Evolutionary conservation across 1,140 invertebrate genomes (phyloP).

Genomic region (Drosophila elegans): DNA sequence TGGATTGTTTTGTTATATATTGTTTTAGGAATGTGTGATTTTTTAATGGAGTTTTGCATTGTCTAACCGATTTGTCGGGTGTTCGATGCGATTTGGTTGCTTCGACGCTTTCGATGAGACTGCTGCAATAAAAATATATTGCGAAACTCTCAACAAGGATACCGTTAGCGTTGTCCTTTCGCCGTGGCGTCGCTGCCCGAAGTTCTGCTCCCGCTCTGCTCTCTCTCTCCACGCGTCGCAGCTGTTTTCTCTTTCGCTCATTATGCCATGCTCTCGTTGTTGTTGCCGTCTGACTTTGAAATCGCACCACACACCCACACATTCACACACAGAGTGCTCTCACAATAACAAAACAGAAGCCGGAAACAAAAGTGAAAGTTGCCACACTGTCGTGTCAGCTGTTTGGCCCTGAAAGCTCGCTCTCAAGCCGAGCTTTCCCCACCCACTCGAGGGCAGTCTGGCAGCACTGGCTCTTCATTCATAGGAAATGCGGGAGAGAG

Average conservation of each 20-base stretch:
- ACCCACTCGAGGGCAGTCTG: background rate
- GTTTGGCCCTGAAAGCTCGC: conserved; percentile 16
- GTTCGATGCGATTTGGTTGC: conserved; percentile 62
- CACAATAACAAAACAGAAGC: conserved; percentile 65
- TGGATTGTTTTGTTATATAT: background rate
- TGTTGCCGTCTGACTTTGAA: conserved; percentile 77
- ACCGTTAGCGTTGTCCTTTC: conserved; percentile 65
- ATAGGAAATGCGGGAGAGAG: conserved; percentile 24
- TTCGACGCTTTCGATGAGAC: conserved; percentile 77
- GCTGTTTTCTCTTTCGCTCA: conserved; percentile 64
- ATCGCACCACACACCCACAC: conserved; percentile 52
- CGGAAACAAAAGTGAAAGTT: conserved; percentile 73
- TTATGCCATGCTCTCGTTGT: conserved; percentile 43
- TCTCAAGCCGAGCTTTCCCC: conserved; percentile 18
- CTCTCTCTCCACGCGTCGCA: conserved; percentile 61
- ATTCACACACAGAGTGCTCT: conserved; percentile 41
- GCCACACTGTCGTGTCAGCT: conserved; percentile 55
- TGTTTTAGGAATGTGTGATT: background rate
- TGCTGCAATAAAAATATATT: conserved; percentile 83
- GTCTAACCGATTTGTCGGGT: conserved; percentile 43
- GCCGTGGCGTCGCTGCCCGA: conserved; percentile 44
- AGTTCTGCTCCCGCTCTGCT: conserved; percentile 39
- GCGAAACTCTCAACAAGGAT: conserved; percentile 82
- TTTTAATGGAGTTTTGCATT: conserved; percentile 15
- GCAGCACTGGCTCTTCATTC: conserved; percentile 51